phyloP scores from a whole-genome alignment of 1,140 invertebrate genomes.

The Atta colombica region DNA sequence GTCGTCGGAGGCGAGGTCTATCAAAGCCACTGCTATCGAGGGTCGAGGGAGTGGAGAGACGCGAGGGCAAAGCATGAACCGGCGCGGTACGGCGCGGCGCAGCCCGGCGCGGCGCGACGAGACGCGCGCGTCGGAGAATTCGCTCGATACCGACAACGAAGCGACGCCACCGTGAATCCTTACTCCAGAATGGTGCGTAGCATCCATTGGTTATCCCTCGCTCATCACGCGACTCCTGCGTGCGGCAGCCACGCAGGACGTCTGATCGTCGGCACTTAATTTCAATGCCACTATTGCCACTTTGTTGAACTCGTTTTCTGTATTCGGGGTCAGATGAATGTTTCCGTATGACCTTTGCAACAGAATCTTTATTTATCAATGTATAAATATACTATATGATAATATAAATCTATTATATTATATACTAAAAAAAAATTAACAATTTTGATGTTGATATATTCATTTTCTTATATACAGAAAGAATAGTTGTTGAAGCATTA shows the following conservation, averaged over 20 bases:
- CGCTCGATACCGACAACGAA: conserved; percentile 80
- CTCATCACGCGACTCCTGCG: conserved; percentile 34
- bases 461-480: neutral
- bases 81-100: conserved; percentile 77
- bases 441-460: neutral
- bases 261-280: neutral
- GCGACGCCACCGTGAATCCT: conserved; percentile 59
- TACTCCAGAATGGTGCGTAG: conserved; percentile 19
- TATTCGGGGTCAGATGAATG: neutral
- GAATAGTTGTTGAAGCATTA: too few species aligned
- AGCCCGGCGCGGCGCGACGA: conserved; percentile 73
- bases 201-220: conserved; percentile 10
- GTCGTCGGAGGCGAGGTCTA: conserved; percentile 46
- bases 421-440: too few species aligned
- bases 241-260: neutral
- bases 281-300: neutral
- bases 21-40: neutral
- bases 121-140: conserved; percentile 67
- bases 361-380: neutral
- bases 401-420: too few species aligned
- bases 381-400: too few species aligned
- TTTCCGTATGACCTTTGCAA: neutral
- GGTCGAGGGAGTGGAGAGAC: neutral
- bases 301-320: neutral
- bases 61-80: conserved; percentile 37